These are phyloP conservation scores for Leptinotarsa lineolata DNA, from an alignment of 1,140 invertebrate species.

Conservation along the genomic window DNA sequence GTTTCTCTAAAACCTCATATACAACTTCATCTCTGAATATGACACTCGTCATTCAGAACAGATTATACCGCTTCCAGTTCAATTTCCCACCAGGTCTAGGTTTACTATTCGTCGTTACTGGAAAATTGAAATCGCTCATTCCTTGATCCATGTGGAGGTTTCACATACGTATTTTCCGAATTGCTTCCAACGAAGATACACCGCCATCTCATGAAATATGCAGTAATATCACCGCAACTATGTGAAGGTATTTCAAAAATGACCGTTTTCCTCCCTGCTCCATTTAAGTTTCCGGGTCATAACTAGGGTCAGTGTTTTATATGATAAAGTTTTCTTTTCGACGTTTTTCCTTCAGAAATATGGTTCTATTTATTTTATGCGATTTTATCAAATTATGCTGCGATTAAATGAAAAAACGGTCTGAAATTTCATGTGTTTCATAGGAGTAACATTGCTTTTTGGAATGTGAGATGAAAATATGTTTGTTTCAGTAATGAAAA, in stretches of 20 bases:
- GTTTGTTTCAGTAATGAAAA: not conserved
- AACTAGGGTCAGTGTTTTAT: constrained; percentile 38
- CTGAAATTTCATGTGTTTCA: not conserved
- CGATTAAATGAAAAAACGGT: not conserved
- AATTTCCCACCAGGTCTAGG: not conserved
- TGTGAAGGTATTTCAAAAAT: constrained; percentile 40
- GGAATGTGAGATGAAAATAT: not conserved
- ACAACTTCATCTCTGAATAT: not conserved
- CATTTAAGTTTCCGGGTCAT: constrained; percentile 45
- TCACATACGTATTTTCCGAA: too few relatives aligned
- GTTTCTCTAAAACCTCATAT: too few relatives aligned
- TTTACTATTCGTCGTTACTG: not conserved
- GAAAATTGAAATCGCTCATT: not conserved
- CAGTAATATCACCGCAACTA: constrained; percentile 27
- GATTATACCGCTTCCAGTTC: not conserved
- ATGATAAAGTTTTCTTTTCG: not conserved
- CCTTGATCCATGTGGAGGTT: not conserved
- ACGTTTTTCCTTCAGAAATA: constrained; percentile 32
- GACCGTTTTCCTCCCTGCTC: constrained; percentile 39
- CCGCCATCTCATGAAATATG: constrained; percentile 41
- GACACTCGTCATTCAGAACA: not conserved
- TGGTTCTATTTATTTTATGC: constrained; percentile 37
- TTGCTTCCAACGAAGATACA: not conserved
- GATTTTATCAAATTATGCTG: constrained; percentile 20
- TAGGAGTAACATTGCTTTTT: not conserved